phyloP scores from a whole-genome alignment of 2,797 vertebrate genomes.

The Heliangelus exortis region DNA sequence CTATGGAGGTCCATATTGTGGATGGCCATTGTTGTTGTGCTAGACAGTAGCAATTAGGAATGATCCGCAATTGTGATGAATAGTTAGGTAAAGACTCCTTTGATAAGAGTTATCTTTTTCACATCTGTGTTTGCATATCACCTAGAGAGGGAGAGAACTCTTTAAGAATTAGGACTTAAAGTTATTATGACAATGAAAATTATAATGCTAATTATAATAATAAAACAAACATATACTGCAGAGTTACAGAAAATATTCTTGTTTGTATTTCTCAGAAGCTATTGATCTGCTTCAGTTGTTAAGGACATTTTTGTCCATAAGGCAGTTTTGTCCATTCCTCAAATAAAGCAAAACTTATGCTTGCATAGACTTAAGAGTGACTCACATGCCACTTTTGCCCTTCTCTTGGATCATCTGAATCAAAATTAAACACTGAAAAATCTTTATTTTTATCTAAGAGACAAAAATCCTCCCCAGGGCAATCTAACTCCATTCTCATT shows the following conservation, averaged over 20 bases:
- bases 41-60: background rate
- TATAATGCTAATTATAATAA: background rate
- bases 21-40: background rate
- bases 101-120: background rate
- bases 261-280: background rate
- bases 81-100: background rate
- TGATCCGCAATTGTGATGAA: background rate
- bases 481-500: background rate
- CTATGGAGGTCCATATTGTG: background rate
- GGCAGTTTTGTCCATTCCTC: background rate
- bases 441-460: background rate
- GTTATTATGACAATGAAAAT: background rate
- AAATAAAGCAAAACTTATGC: background rate
- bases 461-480: background rate
- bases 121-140: background rate
- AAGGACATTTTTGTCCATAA: background rate
- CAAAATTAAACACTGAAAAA: background rate
- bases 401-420: background rate
- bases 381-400: background rate
- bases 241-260: background rate
- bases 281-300: background rate
- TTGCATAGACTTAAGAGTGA: background rate
- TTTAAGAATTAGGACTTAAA: background rate
- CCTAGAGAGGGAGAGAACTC: background rate
- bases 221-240: background rate